These are phyloP conservation scores for Osmerus mordax DNA, from an alignment of 2,113 vertebrate genomes.

Conservation along the genomic window DNA sequence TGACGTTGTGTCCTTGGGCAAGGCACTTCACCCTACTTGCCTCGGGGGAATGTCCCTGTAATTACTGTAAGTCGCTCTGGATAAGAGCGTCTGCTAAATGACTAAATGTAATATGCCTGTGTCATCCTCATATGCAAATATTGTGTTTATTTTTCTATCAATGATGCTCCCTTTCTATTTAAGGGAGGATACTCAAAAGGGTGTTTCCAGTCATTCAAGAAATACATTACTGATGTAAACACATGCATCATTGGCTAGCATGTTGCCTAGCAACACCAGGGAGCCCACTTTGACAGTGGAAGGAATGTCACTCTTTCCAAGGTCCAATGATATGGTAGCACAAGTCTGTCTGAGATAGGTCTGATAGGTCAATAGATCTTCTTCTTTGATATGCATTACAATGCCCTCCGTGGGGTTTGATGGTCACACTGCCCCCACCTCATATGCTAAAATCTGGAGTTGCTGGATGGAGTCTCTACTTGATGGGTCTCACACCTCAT, in stretches of 20 bases:
- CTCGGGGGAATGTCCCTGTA: too few relatives aligned
- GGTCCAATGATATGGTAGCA: slow-evolving; percentile 10
- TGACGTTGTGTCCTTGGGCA: too few relatives aligned
- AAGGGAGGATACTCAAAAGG: slow-evolving; percentile 1
- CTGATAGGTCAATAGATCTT: background rate
- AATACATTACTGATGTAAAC: slow-evolving; percentile 22
- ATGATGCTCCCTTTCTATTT: slow-evolving; percentile 3
- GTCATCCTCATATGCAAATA: slow-evolving; percentile 8
- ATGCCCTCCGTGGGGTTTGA: too few relatives aligned
- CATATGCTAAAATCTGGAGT: too few relatives aligned
- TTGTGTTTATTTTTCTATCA: background rate
- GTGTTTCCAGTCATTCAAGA: slow-evolving; percentile 16
- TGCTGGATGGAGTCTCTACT: too few relatives aligned
- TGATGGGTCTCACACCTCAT: too few relatives aligned
- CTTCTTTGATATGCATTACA: too few relatives aligned
- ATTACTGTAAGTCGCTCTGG: too few relatives aligned
- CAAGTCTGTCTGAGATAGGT: background rate
- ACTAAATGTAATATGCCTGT: too few relatives aligned
- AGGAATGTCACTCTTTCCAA: slow-evolving; percentile 1
- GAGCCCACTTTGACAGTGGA: background rate
- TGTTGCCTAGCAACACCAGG: slow-evolving; percentile 44
- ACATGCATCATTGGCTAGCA: slow-evolving; percentile 26
- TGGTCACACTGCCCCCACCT: too few relatives aligned
- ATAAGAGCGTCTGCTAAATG: too few relatives aligned
- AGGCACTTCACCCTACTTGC: too few relatives aligned